Evolutionary conservation across 2,888 invertebrate genomes (phyloP), one percentile per base, ranked within the genome.

Genomic region (Escarpia spicata): DNA sequence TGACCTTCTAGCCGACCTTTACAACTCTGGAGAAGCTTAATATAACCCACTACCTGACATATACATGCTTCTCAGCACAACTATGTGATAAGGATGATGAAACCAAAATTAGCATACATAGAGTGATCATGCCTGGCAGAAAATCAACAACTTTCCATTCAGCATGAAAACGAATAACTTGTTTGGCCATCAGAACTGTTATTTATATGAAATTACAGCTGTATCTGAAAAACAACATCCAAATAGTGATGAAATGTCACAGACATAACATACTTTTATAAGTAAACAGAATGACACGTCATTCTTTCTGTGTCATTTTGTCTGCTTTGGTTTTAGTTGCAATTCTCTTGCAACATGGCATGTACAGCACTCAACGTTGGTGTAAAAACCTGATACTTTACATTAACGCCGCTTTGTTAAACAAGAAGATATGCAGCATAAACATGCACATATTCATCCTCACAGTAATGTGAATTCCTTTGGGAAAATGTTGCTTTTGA

Each of bases 361-460:
- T 75, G 19, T 75, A 26, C 75, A 75, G 6, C 26, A 26, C n/a
- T 26, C n/a, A n/a, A 75, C 26, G 75, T 75, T 26, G 26, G 75
- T 75, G 75, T 26, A 75, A 75, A 75, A 75, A 75, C 75, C 75
- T 75, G 75, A 75, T 12, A 9, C 52, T 52, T 12, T 52, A 45
- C 15, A 15, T 52, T 15, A 52, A 52, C 52, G 52, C 15, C 2
- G 75, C 19, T 75, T 75, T 15, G 75, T 75, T 75, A 75, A 75
- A 75, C 75, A 75, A 75, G 75, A 75, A 26, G 19, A 75, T 75
- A 75, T 75, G 75, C 75, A 75, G 75, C n/a, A 75, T 75, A 75
- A 75, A 75, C 75, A 75, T 75, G 75, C 75, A 75, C 75, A 75
- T 75, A n/a, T 75, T 75, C 75, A 75, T 26, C 75, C 26, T 75